Base-by-base conservation (phyloP, 2,888 invertebrate species). In the Loripinus fragilis region DNA sequence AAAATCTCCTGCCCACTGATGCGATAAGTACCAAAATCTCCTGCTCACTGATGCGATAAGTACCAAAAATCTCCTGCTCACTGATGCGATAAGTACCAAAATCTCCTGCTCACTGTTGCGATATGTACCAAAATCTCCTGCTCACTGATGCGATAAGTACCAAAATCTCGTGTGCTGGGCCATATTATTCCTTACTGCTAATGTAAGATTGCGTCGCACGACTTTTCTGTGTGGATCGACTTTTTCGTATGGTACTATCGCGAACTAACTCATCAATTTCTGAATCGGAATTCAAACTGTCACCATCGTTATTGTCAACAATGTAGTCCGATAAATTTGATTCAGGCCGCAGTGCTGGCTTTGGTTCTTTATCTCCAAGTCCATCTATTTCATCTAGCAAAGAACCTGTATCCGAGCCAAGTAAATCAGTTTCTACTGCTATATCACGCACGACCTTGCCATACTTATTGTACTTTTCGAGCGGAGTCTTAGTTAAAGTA, bases 291-390 rank as follows among this genome's bases (percentile, higher is more conserved):
- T 73, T 71, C 41, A 82, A 72, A 65, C 82, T 82, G 35, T 82
- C 78, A 0, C 82, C 82, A 28, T 83, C 83, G 45, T 83, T 81
- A 38, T 84, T 77, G 7, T 81, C 81, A n/a, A 83, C 35, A 41
- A 83, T 83, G 50, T 78, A 80, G 69, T 80, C 80, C 25, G 76
- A 70, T 33, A 83, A 48, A 30, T 60, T 76, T 2, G 78, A 80
- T 2, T 64, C 67, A 10, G 76, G 45, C 60, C 80, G 45, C 0
- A 25, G 1, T 15, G 33, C 25, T 7, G 41, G 15, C 41, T 23
- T 1, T 41, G 28, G 2, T 23, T 41, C 41, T 20, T 20, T 45
- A 17, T 30, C n/a, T 41, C 15, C 15, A 25, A 52, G 5, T 35
- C 28, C 8, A 10, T 52, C 28, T 10, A 10, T 38, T 17, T 5